phyloP scores from a whole-genome alignment of 2,888 invertebrate genomes.

The Pristionchus fissidentatus region DNA sequence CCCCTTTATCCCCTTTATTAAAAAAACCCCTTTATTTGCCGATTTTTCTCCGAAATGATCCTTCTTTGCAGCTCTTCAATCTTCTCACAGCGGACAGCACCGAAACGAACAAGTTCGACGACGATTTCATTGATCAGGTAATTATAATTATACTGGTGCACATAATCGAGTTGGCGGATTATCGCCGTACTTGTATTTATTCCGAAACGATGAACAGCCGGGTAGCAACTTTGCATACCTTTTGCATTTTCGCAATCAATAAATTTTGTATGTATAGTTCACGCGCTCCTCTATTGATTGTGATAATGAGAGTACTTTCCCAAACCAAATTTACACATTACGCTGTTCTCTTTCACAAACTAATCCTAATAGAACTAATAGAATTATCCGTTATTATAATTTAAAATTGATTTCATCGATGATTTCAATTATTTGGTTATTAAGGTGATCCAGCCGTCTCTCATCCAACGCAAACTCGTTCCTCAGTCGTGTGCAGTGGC shows the following conservation, averaged over 20 bases:
- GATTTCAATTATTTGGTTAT: neutral
- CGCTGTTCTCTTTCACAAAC: neutral
- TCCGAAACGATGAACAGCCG: no score
- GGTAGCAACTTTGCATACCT: no score
- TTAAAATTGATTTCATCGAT: neutral
- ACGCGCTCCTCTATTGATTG: no score
- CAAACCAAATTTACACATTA: no score
- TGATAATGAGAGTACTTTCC: no score
- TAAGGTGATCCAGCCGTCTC: slow-evolving; percentile 42
- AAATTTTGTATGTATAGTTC: no score
- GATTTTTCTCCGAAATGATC: neutral
- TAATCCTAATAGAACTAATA: neutral
- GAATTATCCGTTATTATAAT: neutral
- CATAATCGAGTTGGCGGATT: neutral
- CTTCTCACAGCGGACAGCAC: slow-evolving; percentile 38
- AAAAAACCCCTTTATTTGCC: neutral
- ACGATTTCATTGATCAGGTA: slow-evolving; percentile 57
- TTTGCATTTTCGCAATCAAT: neutral
- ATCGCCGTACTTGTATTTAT: no score
- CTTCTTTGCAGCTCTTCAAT: slow-evolving; percentile 51
- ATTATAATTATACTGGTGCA: neutral
- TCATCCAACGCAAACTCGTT: slow-evolving; percentile 55
- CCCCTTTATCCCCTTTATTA: neutral
- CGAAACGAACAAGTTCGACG: slow-evolving; percentile 54
- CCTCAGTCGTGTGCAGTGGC: slow-evolving; percentile 65